Conservation (phyloP, 2,113 vertebrate species). For the Semicossyphus pulcher region DNA sequence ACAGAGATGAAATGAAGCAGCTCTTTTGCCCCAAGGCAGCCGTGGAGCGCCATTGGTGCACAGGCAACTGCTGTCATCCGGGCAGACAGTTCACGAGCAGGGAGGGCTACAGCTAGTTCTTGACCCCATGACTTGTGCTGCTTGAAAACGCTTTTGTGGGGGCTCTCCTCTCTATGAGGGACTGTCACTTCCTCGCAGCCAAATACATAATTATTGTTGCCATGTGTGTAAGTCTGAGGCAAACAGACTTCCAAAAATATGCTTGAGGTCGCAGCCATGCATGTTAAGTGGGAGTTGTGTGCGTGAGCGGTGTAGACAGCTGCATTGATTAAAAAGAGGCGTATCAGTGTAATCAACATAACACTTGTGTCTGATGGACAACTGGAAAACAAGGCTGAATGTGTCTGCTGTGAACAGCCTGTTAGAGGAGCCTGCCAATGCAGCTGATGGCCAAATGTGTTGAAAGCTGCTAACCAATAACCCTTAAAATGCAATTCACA, state of each 20-base stretch:
- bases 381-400: background rate
- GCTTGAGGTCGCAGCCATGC: background rate
- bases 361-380: background rate
- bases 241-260: background rate
- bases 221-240: background rate
- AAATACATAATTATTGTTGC: background rate
- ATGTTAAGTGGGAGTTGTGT: background rate
- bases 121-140: slow-evolving; percentile 41
- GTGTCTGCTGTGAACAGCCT: background rate
- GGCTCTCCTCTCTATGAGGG: slow-evolving; percentile 1
- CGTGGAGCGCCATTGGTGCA: slow-evolving; percentile 26
- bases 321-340: background rate
- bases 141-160: slow-evolving; percentile 1
- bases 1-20: slow-evolving; percentile 59
- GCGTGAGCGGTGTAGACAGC: background rate
- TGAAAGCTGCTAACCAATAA: background rate
- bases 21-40: slow-evolving; percentile 50
- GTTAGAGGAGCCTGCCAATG: background rate
- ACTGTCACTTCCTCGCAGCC: background rate
- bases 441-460: background rate
- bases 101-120: background rate
- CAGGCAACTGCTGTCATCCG: slow-evolving; percentile 40
- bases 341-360: background rate
- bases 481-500: background rate
- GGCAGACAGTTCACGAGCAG: slow-evolving; percentile 24